Conservation (phyloP, 92 coral and sea anemone species). For the Pocillopora grandis region DNA sequence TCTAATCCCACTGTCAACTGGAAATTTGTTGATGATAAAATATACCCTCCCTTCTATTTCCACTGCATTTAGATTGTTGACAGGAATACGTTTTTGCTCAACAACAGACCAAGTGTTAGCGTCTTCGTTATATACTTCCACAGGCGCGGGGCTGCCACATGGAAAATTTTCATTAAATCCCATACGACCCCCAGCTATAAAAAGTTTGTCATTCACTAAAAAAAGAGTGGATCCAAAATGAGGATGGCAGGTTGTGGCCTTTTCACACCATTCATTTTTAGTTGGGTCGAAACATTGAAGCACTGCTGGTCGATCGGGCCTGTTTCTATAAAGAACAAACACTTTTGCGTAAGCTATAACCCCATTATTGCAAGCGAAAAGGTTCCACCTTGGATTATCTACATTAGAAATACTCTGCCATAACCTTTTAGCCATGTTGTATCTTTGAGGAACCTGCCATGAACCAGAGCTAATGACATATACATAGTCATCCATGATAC, state of each 20-base stretch:
- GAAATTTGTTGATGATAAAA: not conserved
- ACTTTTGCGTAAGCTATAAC: too few relatives aligned
- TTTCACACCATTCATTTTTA: not conserved
- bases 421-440: too few relatives aligned
- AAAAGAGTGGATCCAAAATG: slow-evolving; percentile 1
- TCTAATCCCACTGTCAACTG: not conserved
- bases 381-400: too few relatives aligned
- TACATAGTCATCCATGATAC: too few relatives aligned
- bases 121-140: not conserved
- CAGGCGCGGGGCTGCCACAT: not conserved
- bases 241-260: not conserved
- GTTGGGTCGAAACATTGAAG: too few relatives aligned
- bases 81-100: not conserved
- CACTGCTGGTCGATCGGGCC: too few relatives aligned
- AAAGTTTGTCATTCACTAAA: not conserved
- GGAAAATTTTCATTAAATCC: not conserved
- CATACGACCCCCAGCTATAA: too few relatives aligned
- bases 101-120: not conserved
- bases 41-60: not conserved
- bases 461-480: too few relatives aligned
- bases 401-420: too few relatives aligned
- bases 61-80: not conserved
- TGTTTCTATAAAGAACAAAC: too few relatives aligned
- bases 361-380: too few relatives aligned
- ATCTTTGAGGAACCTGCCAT: too few relatives aligned